Evolutionary conservation across 1,140 invertebrate genomes (phyloP).

Genomic region (Tetranychus cinnabarinus): DNA sequence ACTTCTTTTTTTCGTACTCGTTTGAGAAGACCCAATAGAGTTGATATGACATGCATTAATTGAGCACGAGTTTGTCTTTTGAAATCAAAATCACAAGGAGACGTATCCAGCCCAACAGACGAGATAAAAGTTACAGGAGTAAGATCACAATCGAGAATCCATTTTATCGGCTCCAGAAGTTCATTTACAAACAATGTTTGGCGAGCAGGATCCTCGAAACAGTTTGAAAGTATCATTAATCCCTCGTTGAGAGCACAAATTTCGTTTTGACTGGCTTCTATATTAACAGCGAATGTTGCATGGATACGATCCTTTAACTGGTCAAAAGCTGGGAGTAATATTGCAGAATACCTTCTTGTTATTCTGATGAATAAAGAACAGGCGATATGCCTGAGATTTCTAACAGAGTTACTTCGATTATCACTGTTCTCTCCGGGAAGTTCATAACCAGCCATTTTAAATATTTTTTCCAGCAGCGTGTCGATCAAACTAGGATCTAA

Average conservation of each 20-base stretch:
- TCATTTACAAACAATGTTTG: not conserved
- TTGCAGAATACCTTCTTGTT: not conserved
- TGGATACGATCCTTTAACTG: not conserved
- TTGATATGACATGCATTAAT: not conserved
- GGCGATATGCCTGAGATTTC: conserved; percentile 52
- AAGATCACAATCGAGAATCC: not conserved
- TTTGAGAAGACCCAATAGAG: not conserved
- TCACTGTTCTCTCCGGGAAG: conserved; percentile 34
- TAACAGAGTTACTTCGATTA: conserved; percentile 40
- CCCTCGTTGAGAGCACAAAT: conserved; percentile 2
- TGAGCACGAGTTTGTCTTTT: not conserved
- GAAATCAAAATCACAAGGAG: not conserved
- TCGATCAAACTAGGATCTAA: conserved; percentile 37
- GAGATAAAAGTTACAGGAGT: not conserved
- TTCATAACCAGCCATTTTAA: conserved; percentile 47
- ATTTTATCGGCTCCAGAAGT: not conserved
- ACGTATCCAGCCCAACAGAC: not conserved
- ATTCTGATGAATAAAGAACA: not conserved
- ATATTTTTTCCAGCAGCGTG: conserved; percentile 51
- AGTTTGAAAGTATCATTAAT: not conserved
- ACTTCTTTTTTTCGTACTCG: not conserved
- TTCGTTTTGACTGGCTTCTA: not conserved
- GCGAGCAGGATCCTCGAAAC: not conserved
- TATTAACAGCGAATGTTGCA: not conserved
- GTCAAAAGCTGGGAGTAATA: not conserved